These are phyloP conservation scores for Pseudococcus jackbeardsleyi DNA, from an alignment of 2,888 invertebrate species.

Conservation along the genomic window DNA sequence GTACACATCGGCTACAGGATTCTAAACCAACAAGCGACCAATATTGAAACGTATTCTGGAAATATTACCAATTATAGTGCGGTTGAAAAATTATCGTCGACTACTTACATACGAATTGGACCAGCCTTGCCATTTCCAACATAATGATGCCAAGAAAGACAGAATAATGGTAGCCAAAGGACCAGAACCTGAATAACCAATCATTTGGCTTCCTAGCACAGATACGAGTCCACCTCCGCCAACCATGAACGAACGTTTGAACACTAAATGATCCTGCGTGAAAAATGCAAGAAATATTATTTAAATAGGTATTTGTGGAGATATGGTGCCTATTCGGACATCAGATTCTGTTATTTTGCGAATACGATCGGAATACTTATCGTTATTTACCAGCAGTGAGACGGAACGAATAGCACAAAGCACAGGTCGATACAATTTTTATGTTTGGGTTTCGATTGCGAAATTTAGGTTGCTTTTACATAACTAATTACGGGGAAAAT, in stretches of 20 bases:
- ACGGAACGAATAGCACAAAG: too few relatives aligned
- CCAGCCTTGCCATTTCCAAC: slow-evolving; percentile 71
- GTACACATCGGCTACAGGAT: slow-evolving; percentile 71
- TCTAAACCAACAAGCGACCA: slow-evolving; percentile 69
- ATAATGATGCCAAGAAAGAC: slow-evolving; percentile 74
- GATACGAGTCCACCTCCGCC: slow-evolving; percentile 77
- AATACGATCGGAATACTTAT: too few relatives aligned
- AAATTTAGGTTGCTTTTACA: too few relatives aligned
- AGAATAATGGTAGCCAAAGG: slow-evolving; percentile 75
- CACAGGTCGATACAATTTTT: too few relatives aligned
- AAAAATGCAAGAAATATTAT: not conserved
- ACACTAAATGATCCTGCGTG: slow-evolving; percentile 67
- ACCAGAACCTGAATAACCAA: slow-evolving; percentile 77
- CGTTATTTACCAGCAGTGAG: too few relatives aligned
- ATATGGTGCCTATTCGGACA: too few relatives aligned
- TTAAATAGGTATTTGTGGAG: too few relatives aligned
- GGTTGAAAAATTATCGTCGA: not conserved
- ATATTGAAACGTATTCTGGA: too few relatives aligned
- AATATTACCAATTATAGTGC: too few relatives aligned
- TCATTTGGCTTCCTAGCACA: slow-evolving; percentile 75
- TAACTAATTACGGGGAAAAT: too few relatives aligned
- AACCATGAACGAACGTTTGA: slow-evolving; percentile 71
- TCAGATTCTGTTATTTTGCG: too few relatives aligned
- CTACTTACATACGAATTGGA: slow-evolving; percentile 60
- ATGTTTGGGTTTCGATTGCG: too few relatives aligned